Percentiles rank a stretch among this genome's conserved stretches.
Conservation (phyloP, 2,888 invertebrate species). For the Conomelus anceps region DNA sequence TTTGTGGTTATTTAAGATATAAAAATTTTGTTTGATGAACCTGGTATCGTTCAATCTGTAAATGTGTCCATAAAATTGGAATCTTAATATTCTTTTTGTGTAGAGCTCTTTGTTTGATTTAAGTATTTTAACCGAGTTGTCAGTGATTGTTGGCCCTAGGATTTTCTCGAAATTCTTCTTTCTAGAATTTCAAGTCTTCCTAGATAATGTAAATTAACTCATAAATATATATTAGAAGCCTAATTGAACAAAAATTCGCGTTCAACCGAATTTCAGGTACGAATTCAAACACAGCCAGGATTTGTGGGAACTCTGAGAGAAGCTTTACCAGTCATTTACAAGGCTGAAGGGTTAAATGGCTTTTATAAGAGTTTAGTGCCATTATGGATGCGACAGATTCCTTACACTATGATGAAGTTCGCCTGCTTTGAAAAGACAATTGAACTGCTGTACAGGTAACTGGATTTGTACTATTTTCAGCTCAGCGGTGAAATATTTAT, state of each 20-base stretch:
- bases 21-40: too few species aligned
- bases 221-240: too few species aligned
- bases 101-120: too few species aligned
- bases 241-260: too few species aligned
- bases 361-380: slow-evolving; percentile 96
- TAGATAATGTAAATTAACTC: too few species aligned
- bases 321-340: slow-evolving; percentile 84
- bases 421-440: slow-evolving; percentile 97
- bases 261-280: slow-evolving; percentile 52
- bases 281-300: slow-evolving; percentile 93
- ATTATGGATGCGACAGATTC: slow-evolving; percentile 95
- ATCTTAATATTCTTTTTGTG: too few species aligned
- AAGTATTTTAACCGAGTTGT: too few species aligned
- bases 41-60: too few species aligned
- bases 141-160: too few species aligned
- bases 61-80: too few species aligned
- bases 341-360: slow-evolving; percentile 79
- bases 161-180: neutral
- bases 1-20: too few species aligned
- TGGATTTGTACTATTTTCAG: slow-evolving; percentile 17
- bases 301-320: slow-evolving; percentile 82
- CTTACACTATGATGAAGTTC: slow-evolving; percentile 99
- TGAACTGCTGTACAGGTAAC: slow-evolving; percentile 76
- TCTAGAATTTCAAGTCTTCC: neutral
- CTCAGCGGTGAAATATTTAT: too few species aligned